A percentile compares a stretch with the other conserved stretches of the same genome.
Evolutionary conservation across 1,140 invertebrate species (phyloP).

Genomic region (Drosophila ficusphila): DNA sequence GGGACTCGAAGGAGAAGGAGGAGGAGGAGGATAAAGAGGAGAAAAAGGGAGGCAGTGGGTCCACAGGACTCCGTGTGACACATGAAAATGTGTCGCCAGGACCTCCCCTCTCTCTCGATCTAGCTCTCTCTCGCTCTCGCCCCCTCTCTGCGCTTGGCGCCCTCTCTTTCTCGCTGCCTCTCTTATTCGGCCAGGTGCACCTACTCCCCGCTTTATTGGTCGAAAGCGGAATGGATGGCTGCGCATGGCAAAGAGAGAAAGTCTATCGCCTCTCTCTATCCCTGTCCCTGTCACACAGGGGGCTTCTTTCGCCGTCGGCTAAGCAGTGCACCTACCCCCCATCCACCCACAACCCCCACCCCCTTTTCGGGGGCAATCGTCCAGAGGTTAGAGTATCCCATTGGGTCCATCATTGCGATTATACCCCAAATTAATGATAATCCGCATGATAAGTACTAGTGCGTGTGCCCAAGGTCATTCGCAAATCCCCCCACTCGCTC

Average conservation of each 20-base stretch:
- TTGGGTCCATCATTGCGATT: background rate
- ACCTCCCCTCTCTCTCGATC: background rate
- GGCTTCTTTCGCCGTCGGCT: constrained; percentile 18
- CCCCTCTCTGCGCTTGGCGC: background rate
- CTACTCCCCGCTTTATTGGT: constrained; percentile 67
- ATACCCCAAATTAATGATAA: background rate
- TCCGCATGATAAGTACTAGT: background rate
- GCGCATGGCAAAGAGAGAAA: constrained; percentile 61
- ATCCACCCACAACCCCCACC: background rate
- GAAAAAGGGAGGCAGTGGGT: background rate
- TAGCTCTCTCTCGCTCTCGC: background rate
- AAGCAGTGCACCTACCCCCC: constrained; percentile 25
- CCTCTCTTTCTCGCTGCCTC: background rate
- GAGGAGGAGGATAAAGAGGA: too few species aligned
- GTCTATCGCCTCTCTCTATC: background rate
- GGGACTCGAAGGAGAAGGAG: background rate
- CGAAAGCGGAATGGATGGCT: constrained; percentile 59
- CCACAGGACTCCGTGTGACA: constrained; percentile 50
- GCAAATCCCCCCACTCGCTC: background rate
- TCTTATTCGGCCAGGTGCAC: constrained; percentile 23
- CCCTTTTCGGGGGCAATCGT: background rate
- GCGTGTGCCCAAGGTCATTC: background rate
- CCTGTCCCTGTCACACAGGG: background rate
- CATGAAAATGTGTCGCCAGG: constrained; percentile 66
- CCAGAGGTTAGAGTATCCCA: background rate